Evolutionary conservation across 2,113 vertebrate genomes (phyloP).

Genomic region (Stegastes partitus): DNA sequence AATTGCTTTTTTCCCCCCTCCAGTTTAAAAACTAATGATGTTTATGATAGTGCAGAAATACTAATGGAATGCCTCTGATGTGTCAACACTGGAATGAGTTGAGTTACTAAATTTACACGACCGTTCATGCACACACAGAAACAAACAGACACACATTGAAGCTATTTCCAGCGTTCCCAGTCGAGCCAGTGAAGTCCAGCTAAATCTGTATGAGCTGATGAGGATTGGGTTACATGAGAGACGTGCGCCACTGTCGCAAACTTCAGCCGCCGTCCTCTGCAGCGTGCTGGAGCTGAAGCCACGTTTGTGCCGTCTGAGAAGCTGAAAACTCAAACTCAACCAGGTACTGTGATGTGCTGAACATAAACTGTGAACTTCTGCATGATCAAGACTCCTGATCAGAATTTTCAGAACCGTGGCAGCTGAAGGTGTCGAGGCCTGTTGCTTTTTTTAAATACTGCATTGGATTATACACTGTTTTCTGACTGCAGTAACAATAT

Average conservation of each 20-base stretch:
- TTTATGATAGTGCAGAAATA: not conserved
- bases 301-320: slow-evolving; percentile 15
- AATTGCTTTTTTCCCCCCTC: no score
- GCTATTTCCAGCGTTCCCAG: slow-evolving; percentile 71
- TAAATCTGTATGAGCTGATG: slow-evolving; percentile 55
- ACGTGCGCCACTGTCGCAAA: slow-evolving; percentile 24
- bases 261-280: not conserved
- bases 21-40: no score
- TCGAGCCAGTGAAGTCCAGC: slow-evolving; percentile 43
- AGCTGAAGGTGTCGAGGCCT: no score
- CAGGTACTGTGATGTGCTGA: slow-evolving; percentile 58
- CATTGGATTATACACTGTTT: not conserved
- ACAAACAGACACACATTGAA: slow-evolving; percentile 22
- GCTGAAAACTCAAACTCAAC: not conserved
- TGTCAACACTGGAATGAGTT: slow-evolving; percentile 50
- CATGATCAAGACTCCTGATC: not conserved
- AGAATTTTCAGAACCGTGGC: not conserved
- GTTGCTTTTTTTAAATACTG: no score
- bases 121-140: slow-evolving; percentile 25
- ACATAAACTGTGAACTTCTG: slow-evolving; percentile 7
- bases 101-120: slow-evolving; percentile 78
- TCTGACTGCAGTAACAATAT: not conserved
- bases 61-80: not conserved
- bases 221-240: slow-evolving; percentile 73
- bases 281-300: not conserved